A percentile compares a stretch with the other conserved stretches of the same genome.
These are phyloP conservation scores for Varanus salvator DNA, from an alignment of 2,113 vertebrate genomes.

Conservation along the genomic window DNA sequence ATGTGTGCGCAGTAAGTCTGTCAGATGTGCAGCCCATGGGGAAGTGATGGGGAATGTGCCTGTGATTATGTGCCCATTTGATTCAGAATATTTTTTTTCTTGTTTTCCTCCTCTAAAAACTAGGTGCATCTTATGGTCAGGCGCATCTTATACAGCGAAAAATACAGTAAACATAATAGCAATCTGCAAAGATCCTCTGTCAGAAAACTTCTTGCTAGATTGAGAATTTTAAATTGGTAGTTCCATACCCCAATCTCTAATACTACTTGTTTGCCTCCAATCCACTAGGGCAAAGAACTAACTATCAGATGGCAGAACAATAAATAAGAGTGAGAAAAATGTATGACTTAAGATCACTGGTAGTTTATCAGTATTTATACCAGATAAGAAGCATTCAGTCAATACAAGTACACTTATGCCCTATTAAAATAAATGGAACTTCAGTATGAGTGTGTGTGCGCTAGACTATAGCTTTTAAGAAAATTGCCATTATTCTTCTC, in stretches of 20 bases:
- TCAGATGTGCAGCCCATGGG: too few relatives aligned
- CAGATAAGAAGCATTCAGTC: neutral
- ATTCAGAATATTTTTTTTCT: too few relatives aligned
- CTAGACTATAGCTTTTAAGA: neutral
- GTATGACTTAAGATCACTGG: neutral
- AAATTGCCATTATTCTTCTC: conserved; percentile 1
- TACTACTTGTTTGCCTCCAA: neutral
- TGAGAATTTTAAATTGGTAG: neutral
- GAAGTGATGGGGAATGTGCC: too few relatives aligned
- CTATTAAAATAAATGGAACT: neutral
- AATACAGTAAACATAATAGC: too few relatives aligned
- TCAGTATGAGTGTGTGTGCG: neutral
- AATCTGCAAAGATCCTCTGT: neutral
- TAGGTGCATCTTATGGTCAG: too few relatives aligned
- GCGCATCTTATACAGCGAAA: too few relatives aligned
- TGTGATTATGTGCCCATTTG: too few relatives aligned
- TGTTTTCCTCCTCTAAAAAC: too few relatives aligned
- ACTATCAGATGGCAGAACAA: neutral
- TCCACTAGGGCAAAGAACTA: neutral
- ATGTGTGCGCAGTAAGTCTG: too few relatives aligned
- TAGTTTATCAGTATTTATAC: neutral
- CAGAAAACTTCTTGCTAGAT: neutral
- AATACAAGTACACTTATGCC: neutral
- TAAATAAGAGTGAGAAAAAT: neutral
- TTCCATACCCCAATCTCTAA: neutral